Evolutionary conservation across 1,140 invertebrate species (phyloP).

Genomic region (Harpegnathos saltator): DNA sequence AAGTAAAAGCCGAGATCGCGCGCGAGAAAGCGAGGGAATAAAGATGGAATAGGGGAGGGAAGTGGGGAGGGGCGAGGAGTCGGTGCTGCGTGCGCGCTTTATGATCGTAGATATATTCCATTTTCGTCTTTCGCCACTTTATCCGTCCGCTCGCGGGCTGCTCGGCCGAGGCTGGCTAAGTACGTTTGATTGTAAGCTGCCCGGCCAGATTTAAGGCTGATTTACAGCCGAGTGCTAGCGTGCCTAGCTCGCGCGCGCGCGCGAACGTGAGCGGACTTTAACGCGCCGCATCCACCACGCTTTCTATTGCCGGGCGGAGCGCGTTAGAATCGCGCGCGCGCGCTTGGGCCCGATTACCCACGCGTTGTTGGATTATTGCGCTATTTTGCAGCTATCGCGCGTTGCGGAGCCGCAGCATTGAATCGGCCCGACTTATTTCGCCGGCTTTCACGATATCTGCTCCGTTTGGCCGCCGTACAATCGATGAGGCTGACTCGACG

Average conservation of each 20-base stretch:
- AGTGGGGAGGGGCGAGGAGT: neutral
- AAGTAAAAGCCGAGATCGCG: constrained; percentile 31
- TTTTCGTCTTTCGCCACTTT: constrained; percentile 79
- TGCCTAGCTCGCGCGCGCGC: constrained; percentile 71
- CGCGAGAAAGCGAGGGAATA: neutral
- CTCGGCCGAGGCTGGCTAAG: constrained; percentile 76
- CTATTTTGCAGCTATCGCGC: neutral
- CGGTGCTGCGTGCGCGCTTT: constrained; percentile 50
- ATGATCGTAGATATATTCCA: constrained; percentile 80
- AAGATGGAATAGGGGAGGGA: constrained; percentile 12
- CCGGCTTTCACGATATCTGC: neutral
- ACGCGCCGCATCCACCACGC: neutral
- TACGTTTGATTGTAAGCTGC: constrained; percentile 86
- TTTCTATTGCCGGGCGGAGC: constrained; percentile 58
- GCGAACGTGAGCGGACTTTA: constrained; percentile 82
- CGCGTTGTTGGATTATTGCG: neutral
- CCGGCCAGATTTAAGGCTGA: constrained; percentile 82
- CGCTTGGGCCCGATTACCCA: neutral
- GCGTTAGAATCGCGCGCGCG: constrained; percentile 72
- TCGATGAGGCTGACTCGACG: too few relatives aligned
- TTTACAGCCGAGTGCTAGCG: constrained; percentile 80
- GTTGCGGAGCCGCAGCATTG: too few relatives aligned
- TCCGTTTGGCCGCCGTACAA: too few relatives aligned
- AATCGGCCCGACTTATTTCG: neutral
- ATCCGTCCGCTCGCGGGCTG: constrained; percentile 61